Evolutionary conservation across 2,888 invertebrate species (phyloP).

Genomic region (Tetrapedia diversipes): DNA sequence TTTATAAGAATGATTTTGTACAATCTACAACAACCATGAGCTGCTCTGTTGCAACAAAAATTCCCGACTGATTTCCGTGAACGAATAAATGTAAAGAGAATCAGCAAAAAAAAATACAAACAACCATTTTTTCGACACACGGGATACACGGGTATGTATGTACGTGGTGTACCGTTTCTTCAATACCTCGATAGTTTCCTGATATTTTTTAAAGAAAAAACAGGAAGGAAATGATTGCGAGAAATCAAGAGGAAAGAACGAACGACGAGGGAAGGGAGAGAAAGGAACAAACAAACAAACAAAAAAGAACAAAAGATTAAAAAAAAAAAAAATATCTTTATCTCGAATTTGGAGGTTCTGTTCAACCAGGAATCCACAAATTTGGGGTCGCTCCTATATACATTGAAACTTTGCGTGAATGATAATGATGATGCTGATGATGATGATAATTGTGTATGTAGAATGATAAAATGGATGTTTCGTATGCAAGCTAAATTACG

Average conservation of each 20-base stretch:
- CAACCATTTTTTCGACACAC: constrained; percentile 37
- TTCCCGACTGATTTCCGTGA: constrained; percentile 12
- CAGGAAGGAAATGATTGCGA: constrained; percentile 43
- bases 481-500: constrained; percentile 68
- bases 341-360: constrained; percentile 50
- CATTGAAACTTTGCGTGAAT: constrained; percentile 64
- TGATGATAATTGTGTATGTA: constrained; percentile 65
- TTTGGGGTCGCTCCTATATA: constrained; percentile 58
- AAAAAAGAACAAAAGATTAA: background rate
- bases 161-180: constrained; percentile 65
- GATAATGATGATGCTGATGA: constrained; percentile 51
- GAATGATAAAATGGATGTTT: constrained; percentile 63
- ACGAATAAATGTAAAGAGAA: background rate
- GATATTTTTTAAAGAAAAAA: constrained; percentile 67
- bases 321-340: constrained; percentile 40
- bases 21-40: constrained; percentile 66
- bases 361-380: constrained; percentile 48
- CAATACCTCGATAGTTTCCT: constrained; percentile 68
- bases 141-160: constrained; percentile 52
- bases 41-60: constrained; percentile 62
- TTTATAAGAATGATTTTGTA: constrained; percentile 65
- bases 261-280: constrained; percentile 37
- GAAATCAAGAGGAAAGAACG: constrained; percentile 37
- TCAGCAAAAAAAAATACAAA: constrained; percentile 23
- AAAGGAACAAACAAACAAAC: too few species aligned